These are phyloP conservation scores for Lapara coniferarum DNA, from an alignment of 2,888 invertebrate species.

Conservation along the genomic window DNA sequence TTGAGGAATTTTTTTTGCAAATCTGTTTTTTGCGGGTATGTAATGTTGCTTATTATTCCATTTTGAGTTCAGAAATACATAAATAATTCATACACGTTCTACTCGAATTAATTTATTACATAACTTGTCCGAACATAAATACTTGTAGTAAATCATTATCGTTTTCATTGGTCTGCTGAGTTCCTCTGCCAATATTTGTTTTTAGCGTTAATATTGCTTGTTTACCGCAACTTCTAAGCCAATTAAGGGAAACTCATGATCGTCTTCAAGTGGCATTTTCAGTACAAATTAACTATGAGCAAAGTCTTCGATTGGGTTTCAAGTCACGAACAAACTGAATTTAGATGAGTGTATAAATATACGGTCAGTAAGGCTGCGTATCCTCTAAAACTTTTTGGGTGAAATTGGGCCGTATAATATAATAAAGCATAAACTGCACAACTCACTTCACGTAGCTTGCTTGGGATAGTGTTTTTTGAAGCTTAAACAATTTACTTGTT, in stretches of 20 bases:
- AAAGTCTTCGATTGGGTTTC: slow-evolving; percentile 60
- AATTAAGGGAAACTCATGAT: slow-evolving; percentile 62
- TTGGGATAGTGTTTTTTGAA: slow-evolving; percentile 3
- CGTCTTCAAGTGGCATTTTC: slow-evolving; percentile 63
- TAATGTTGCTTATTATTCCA: too few relatives aligned
- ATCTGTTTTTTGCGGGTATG: neutral
- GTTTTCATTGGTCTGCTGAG: neutral
- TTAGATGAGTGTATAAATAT: slow-evolving; percentile 75
- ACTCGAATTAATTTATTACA: too few relatives aligned
- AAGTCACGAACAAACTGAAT: slow-evolving; percentile 72
- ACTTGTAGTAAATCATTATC: neutral
- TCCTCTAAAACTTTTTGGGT: slow-evolving; percentile 56
- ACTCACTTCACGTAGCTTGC: neutral
- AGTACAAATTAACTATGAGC: slow-evolving; percentile 66
- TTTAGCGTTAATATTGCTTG: slow-evolving; percentile 52
- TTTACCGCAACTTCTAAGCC: slow-evolving; percentile 58
- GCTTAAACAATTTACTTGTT: slow-evolving; percentile 9
- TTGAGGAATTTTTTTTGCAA: neutral
- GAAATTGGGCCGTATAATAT: slow-evolving; percentile 47
- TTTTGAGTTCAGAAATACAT: too few relatives aligned
- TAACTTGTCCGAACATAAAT: neutral
- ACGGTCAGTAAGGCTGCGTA: slow-evolving; percentile 51
- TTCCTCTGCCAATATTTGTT: slow-evolving; percentile 43
- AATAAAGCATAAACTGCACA: slow-evolving; percentile 41
- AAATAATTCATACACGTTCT: too few relatives aligned